Conservation (phyloP, 2,113 vertebrate genomes). For the Nyctibius bracteatus region DNA sequence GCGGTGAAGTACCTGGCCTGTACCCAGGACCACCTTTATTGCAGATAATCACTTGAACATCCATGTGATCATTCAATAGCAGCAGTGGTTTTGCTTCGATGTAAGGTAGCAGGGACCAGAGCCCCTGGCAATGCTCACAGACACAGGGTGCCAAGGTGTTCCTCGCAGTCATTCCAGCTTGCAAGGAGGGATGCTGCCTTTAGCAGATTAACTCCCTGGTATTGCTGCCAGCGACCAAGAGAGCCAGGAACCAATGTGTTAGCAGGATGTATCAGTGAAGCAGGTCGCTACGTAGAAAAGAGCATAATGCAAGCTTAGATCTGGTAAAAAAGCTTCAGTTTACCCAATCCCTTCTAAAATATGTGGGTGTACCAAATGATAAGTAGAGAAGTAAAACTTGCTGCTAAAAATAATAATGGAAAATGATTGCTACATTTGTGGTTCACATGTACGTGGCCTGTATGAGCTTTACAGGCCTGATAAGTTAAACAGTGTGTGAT, state of each 20-base stretch:
- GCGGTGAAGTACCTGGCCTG: fast-evolving
- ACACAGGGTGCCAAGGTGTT: background rate
- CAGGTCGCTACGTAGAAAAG: background rate
- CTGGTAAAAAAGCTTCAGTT: background rate
- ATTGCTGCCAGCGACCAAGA: background rate
- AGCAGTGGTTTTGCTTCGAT: fast-evolving
- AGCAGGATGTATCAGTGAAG: background rate
- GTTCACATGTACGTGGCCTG: background rate
- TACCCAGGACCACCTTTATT: background rate
- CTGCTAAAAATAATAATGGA: background rate
- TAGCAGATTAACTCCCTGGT: background rate
- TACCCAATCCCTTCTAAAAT: background rate
- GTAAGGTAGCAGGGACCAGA: fast-evolving
- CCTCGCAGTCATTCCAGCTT: background rate
- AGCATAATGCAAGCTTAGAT: background rate
- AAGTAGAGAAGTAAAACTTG: background rate
- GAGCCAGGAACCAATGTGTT: background rate
- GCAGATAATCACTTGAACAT: background rate
- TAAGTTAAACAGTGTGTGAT: background rate
- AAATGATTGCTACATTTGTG: background rate
- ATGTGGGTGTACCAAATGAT: background rate
- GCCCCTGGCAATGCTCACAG: background rate
- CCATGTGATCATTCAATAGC: background rate
- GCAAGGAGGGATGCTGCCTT: background rate
- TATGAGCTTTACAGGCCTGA: background rate